These are phyloP conservation scores for Idaea biselata DNA, from an alignment of 2,888 invertebrate species.

Conservation along the genomic window DNA sequence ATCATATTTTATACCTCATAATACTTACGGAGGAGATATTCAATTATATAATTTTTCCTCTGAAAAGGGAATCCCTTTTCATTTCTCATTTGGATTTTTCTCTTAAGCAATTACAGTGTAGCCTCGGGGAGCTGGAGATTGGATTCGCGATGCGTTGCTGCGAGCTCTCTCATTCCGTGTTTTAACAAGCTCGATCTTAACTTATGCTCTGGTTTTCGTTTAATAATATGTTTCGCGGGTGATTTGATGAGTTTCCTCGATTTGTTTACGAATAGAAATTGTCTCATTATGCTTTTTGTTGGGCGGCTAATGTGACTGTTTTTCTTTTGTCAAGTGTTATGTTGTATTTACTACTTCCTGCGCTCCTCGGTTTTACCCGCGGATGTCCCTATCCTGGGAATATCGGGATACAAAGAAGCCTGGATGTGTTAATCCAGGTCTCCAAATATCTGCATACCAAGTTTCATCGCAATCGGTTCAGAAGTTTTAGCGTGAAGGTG, in stretches of 20 bases:
- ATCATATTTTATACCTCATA: constrained; percentile 81
- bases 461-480: too few species aligned
- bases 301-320: not conserved
- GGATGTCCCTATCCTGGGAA: too few species aligned
- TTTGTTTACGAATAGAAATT: constrained; percentile 57
- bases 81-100: constrained; percentile 81
- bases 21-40: constrained; percentile 79
- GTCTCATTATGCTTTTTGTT: constrained; percentile 28
- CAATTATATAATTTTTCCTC: constrained; percentile 80
- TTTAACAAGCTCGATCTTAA: constrained; percentile 73
- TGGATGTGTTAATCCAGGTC: too few species aligned
- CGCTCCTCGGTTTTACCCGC: too few species aligned
- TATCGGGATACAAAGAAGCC: too few species aligned
- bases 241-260: constrained; percentile 65
- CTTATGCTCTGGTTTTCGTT: constrained; percentile 71
- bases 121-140: constrained; percentile 67
- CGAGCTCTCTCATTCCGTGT: constrained; percentile 65
- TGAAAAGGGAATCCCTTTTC: constrained; percentile 78
- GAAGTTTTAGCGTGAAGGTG: too few species aligned
- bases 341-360: not conserved
- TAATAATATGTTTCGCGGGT: constrained; percentile 68
- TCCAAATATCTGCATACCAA: too few species aligned
- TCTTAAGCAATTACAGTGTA: constrained; percentile 76
- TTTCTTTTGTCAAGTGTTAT: not conserved
- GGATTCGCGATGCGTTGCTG: constrained; percentile 57